These are phyloP conservation scores for Dicrurus megarhynchus DNA, from an alignment of 2,113 vertebrate genomes.

Conservation along the genomic window DNA sequence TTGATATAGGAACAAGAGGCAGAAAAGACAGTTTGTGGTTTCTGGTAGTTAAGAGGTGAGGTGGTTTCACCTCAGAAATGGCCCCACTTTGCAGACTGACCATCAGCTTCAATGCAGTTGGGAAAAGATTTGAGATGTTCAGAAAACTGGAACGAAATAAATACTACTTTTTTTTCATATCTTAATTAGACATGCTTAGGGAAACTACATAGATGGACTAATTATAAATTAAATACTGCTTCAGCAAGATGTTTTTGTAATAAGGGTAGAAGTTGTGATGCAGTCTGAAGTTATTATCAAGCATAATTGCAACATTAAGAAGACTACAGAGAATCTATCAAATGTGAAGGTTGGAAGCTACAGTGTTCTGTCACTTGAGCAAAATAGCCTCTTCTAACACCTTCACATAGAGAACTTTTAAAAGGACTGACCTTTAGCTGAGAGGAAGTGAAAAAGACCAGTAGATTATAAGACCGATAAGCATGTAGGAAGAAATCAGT, in stretches of 20 bases:
- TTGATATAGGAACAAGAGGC: not conserved
- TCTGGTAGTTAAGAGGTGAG: not conserved
- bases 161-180: not conserved
- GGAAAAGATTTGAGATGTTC: not conserved
- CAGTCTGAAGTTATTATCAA: not conserved
- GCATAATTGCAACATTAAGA: not conserved
- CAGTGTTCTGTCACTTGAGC: not conserved
- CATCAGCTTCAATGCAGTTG: not conserved
- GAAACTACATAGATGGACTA: not conserved
- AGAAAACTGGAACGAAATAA: not conserved
- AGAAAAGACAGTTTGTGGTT: accelerated
- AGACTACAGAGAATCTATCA: not conserved
- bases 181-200: not conserved
- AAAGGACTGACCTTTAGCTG: slow-evolving; percentile 50
- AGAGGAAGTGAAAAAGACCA: not conserved
- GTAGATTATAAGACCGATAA: not conserved
- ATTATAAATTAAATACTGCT: not conserved
- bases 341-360: not conserved
- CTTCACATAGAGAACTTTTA: not conserved
- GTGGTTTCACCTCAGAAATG: not conserved
- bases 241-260: not conserved
- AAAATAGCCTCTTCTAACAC: not conserved
- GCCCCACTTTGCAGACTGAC: accelerated
- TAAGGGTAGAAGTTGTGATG: not conserved
- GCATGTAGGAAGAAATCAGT: not conserved